phyloP scores from a whole-genome alignment of 2,797 vertebrate species.

The Mionectes olivaceus region DNA sequence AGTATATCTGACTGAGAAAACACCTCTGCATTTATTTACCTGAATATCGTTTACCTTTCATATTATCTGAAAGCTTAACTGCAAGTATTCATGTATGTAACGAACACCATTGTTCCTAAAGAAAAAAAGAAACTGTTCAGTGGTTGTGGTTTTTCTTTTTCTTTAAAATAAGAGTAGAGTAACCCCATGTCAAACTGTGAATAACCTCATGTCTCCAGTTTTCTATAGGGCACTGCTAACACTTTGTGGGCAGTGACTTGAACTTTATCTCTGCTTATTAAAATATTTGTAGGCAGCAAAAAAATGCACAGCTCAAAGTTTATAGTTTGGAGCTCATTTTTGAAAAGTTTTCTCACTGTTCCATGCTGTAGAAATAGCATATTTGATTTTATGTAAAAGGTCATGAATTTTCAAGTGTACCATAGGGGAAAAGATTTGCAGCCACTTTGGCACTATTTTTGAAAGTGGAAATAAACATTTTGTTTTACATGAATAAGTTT shows the following conservation, averaged over 20 bases:
- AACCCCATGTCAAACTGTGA: not conserved
- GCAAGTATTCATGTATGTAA: not conserved
- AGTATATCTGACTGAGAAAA: not conserved
- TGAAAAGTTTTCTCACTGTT: conserved; percentile 9
- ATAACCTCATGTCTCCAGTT: not conserved
- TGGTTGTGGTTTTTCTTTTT: not conserved
- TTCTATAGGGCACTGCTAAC: conserved; percentile 12
- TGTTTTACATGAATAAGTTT: not conserved
- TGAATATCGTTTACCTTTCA: not conserved
- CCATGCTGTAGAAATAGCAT: not conserved
- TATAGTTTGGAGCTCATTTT: conserved; percentile 32
- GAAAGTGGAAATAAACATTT: conserved; percentile 15
- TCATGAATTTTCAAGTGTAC: conserved; percentile 40
- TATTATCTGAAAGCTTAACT: not conserved
- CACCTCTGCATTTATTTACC: not conserved
- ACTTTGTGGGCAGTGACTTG: not conserved
- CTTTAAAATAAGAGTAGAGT: not conserved
- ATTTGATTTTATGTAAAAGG: conserved; percentile 48
- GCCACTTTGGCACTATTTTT: not conserved
- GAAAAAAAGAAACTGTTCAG: not conserved
- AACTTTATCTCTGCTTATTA: conserved; percentile 63
- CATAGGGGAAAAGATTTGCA: not conserved
- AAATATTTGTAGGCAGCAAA: conserved; percentile 49
- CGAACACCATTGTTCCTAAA: not conserved
- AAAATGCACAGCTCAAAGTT: conserved; percentile 8